phyloP scores from a whole-genome alignment of 2,113 vertebrate genomes.

The Mastomys natalensis region DNA sequence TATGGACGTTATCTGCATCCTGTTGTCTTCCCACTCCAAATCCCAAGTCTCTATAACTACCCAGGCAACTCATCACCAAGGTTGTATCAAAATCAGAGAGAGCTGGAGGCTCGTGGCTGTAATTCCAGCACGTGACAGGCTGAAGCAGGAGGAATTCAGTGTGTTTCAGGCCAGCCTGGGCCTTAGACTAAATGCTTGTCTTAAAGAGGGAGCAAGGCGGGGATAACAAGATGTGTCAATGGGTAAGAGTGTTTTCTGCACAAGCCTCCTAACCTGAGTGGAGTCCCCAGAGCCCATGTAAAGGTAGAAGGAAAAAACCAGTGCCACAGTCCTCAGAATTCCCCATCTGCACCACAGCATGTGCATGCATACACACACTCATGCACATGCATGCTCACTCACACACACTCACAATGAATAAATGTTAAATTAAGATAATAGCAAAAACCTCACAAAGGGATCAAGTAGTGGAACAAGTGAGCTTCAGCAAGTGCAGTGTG shows the following conservation, averaged over 20 bases:
- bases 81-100: not conserved
- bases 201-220: not conserved
- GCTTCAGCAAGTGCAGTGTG: not conserved
- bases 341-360: not conserved
- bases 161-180: not conserved
- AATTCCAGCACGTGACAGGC: not conserved
- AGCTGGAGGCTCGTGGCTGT: too few relatives aligned
- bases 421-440: not conserved
- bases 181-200: too few relatives aligned
- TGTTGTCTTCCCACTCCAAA: not conserved
- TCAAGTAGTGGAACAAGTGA: not conserved
- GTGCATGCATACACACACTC: not conserved
- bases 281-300: not conserved
- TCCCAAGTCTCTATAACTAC: not conserved
- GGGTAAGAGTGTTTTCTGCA: too few relatives aligned
- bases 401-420: not conserved
- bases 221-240: not conserved
- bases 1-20: not conserved
- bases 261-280: not conserved
- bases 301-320: not conserved
- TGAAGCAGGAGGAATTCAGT: not conserved
- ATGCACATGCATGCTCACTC: not conserved
- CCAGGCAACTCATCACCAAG: not conserved
- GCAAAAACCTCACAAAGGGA: not conserved
- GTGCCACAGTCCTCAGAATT: not conserved